These are phyloP conservation scores for Setipinna tenuifilis DNA, from an alignment of 2,797 vertebrate species.

Conservation along the genomic window DNA sequence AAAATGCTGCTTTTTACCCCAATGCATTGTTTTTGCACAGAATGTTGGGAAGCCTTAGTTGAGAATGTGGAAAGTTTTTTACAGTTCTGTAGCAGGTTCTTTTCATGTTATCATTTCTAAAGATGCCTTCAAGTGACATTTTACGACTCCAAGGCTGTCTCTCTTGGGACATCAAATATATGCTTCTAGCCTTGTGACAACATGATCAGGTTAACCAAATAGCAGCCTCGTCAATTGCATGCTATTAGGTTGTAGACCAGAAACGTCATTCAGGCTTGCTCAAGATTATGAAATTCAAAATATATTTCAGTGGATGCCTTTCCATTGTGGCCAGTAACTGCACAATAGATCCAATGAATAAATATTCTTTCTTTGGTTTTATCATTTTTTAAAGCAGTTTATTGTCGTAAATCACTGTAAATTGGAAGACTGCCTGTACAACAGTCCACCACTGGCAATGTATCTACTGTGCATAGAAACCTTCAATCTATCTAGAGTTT, in stretches of 20 bases:
- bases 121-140: conserved; percentile 66
- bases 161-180: conserved; percentile 59
- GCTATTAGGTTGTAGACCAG: conserved; percentile 56
- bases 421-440: conserved; percentile 40
- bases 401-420: conserved; percentile 66
- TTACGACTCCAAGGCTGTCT: conserved; percentile 70
- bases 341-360: conserved; percentile 53
- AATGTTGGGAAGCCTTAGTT: conserved; percentile 71
- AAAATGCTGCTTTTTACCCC: conserved; percentile 48
- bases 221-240: conserved; percentile 57
- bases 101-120: conserved; percentile 43
- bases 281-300: conserved; percentile 41
- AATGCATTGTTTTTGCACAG: conserved; percentile 72
- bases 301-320: conserved; percentile 34
- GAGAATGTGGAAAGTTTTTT: conserved; percentile 53
- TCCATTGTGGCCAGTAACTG: conserved; percentile 55
- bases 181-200: conserved; percentile 46
- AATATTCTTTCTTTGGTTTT: conserved; percentile 50
- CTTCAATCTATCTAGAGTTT: conserved; percentile 41
- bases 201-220: conserved; percentile 60
- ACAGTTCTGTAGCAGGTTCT: conserved; percentile 63
- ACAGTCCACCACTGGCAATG: conserved; percentile 47
- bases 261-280: conserved; percentile 44
- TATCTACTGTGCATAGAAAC: conserved; percentile 45
- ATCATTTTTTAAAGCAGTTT: conserved; percentile 56